phyloP scores from a whole-genome alignment of 53 echinoderm and acorn worm species.

The Paelopatides confundens region DNA sequence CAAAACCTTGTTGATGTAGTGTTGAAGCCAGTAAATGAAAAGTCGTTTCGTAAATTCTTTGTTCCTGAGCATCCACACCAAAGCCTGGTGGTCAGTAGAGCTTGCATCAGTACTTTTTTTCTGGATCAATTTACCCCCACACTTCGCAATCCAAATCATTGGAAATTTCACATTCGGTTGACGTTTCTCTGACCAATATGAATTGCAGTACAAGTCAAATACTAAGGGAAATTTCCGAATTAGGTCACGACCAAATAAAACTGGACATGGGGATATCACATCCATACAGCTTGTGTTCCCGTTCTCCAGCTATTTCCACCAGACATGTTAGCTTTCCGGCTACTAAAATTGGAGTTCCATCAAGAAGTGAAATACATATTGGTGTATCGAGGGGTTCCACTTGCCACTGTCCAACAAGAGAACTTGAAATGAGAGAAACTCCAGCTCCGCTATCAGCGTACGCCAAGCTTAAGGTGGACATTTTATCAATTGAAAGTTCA shows the following conservation, averaged over 20 bases:
- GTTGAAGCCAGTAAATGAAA: too few relatives aligned
- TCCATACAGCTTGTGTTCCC: background rate
- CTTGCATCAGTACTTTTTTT: background rate
- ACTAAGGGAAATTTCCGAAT: slow-evolving; percentile 20
- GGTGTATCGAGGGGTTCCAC: background rate
- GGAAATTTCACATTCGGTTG: background rate
- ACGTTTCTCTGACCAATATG: slow-evolving; percentile 5
- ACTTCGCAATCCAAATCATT: background rate
- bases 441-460: slow-evolving; percentile 24
- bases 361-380: slow-evolving; percentile 10
- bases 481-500: background rate
- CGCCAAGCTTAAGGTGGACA: background rate
- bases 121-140: background rate
- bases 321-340: slow-evolving; percentile 6
- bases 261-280: background rate
- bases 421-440: background rate
- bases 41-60: too few relatives aligned
- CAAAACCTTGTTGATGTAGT: too few relatives aligned
- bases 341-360: slow-evolving; percentile 14
- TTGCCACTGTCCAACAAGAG: background rate
- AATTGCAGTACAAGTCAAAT: background rate
- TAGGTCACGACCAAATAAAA: too few relatives aligned
- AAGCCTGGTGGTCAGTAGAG: slow-evolving; percentile 24
- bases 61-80: slow-evolving; percentile 37
- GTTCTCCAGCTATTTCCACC: background rate